Evolutionary conservation across 2,888 invertebrate species (phyloP).

Genomic region (Anarsia innoxiella): DNA sequence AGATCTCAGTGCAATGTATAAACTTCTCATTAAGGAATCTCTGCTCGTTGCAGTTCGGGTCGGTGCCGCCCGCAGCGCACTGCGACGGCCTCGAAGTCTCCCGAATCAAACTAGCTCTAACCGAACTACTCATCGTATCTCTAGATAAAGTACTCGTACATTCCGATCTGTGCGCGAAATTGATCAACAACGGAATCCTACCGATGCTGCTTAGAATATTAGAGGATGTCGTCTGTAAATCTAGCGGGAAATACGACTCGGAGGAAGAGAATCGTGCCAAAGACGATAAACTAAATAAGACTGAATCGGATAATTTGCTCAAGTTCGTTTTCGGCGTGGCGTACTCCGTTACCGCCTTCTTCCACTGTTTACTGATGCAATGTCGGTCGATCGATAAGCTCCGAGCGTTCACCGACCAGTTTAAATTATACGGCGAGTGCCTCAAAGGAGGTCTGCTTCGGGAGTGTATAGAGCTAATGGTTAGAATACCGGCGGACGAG

Average conservation of each 20-base stretch:
- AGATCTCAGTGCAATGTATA: constrained; percentile 74
- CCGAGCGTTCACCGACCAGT: constrained; percentile 74
- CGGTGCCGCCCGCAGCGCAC: constrained; percentile 41
- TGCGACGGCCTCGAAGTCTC: constrained; percentile 53
- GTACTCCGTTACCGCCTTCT: constrained; percentile 75
- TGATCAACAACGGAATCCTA: constrained; percentile 76
- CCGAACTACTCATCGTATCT: constrained; percentile 73
- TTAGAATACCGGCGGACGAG: constrained; percentile 60
- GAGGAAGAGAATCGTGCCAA: constrained; percentile 34
- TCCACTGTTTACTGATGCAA: constrained; percentile 75
- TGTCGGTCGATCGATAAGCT: constrained; percentile 69
- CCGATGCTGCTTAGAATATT: constrained; percentile 76
- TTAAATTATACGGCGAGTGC: constrained; percentile 75
- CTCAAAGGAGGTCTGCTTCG: constrained; percentile 73
- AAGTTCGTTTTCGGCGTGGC: constrained; percentile 77
- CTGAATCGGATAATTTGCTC: constrained; percentile 69
- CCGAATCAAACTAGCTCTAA: constrained; percentile 70
- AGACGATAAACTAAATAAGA: constrained; percentile 33
- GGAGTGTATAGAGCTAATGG: constrained; percentile 71
- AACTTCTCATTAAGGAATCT: constrained; percentile 77
- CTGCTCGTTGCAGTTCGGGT: constrained; percentile 76
- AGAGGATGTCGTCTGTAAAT: constrained; percentile 71
- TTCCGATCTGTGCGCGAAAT: constrained; percentile 70
- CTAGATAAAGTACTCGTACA: constrained; percentile 71
- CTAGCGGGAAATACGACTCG: constrained; percentile 34